Evolutionary conservation across 2,797 vertebrate species (phyloP).

Genomic region (Myotis pilosus): DNA sequence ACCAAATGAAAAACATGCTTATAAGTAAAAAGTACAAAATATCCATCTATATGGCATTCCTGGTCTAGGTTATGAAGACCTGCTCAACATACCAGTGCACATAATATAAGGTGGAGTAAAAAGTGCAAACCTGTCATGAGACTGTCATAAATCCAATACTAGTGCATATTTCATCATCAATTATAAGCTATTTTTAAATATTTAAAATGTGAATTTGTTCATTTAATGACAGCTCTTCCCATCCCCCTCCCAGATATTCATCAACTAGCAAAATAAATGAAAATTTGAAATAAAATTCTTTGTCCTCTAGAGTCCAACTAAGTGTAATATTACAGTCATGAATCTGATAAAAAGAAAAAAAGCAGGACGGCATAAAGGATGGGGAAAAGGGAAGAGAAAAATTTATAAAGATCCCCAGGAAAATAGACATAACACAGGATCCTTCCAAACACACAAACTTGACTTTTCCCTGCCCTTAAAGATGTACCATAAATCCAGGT

Average conservation of each 20-base stretch:
- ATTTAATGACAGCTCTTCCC: neutral
- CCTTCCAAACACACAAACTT: neutral
- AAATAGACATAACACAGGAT: neutral
- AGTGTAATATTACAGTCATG: neutral
- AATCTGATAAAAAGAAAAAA: neutral
- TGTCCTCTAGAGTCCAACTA: neutral
- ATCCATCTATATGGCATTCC: neutral
- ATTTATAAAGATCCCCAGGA: neutral
- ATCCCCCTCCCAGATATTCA: neutral
- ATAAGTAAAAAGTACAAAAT: neutral
- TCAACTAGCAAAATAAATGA: neutral
- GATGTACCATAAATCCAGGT: neutral
- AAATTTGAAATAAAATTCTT: neutral
- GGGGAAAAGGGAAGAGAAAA: neutral
- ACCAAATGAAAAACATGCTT: neutral
- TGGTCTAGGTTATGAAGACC: neutral
- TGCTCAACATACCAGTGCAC: neutral
- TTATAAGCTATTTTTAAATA: neutral
- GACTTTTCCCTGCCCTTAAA: neutral
- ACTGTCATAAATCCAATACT: neutral
- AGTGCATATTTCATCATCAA: neutral
- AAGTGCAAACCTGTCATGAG: neutral
- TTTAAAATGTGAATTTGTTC: neutral
- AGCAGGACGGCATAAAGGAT: neutral
- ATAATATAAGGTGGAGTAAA: neutral